Conservation (phyloP, 1,140 invertebrate genomes). For the Drosophila miranda region DNA sequence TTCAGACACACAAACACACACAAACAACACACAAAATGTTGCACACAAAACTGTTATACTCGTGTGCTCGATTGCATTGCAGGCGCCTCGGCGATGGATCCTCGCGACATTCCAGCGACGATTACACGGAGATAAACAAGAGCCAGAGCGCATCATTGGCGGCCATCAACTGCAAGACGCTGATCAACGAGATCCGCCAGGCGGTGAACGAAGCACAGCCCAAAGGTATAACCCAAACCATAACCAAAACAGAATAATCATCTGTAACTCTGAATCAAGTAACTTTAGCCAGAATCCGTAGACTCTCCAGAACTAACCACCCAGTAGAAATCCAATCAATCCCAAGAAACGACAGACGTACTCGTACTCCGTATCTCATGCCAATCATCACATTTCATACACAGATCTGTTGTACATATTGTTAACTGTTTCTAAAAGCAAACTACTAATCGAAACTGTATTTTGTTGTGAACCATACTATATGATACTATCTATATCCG, state of each 20-base stretch:
- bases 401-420: slow-evolving; percentile 49
- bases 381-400: slow-evolving; percentile 41
- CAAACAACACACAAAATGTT: slow-evolving; percentile 23
- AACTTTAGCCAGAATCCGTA: slow-evolving; percentile 25
- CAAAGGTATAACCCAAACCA: slow-evolving; percentile 85
- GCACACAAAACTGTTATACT: slow-evolving; percentile 32
- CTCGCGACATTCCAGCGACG: slow-evolving; percentile 86
- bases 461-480: slow-evolving; percentile 39
- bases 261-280: slow-evolving; percentile 28
- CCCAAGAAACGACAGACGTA: not conserved
- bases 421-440: slow-evolving; percentile 41
- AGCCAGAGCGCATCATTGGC: slow-evolving; percentile 68
- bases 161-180: slow-evolving; percentile 86
- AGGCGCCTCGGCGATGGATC: slow-evolving; percentile 83
- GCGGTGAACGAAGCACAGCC: slow-evolving; percentile 92
- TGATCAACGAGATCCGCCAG: slow-evolving; percentile 91
- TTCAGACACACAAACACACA: slow-evolving; percentile 4
- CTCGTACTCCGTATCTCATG: not conserved
- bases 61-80: slow-evolving; percentile 46
- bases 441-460: slow-evolving; percentile 34
- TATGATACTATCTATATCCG: slow-evolving; percentile 24
- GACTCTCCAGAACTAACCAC: slow-evolving; percentile 10
- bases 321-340: slow-evolving; percentile 13
- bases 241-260: slow-evolving; percentile 26
- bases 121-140: slow-evolving; percentile 86